A percentile compares a stretch with the other conserved stretches of the same genome.
Conservation (phyloP, 1,140 invertebrate genomes). For the Tetramorium alpestre region DNA sequence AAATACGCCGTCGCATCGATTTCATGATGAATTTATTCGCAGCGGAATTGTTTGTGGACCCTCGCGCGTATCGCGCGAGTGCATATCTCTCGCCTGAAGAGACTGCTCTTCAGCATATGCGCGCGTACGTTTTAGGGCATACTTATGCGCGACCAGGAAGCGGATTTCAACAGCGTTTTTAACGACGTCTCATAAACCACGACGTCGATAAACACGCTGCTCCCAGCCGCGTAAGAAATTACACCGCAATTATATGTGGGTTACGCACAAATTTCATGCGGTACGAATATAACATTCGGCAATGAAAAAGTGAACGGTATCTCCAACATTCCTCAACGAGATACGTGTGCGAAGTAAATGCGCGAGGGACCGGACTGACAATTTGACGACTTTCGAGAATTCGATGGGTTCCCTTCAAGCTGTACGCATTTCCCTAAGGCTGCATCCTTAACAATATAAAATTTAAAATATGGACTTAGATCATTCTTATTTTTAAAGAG, state of each 20-base stretch:
- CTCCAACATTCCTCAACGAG: slow-evolving; percentile 5
- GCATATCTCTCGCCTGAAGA: not conserved
- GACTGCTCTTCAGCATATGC: slow-evolving; percentile 13
- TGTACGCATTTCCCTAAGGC: not conserved
- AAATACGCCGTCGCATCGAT: not conserved
- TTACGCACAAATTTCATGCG: slow-evolving; percentile 14
- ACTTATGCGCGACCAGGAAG: slow-evolving; percentile 42
- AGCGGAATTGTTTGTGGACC: not conserved
- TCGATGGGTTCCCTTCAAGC: not conserved
- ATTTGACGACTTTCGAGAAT: not conserved
- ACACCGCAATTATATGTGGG: slow-evolving; percentile 27
- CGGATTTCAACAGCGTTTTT: slow-evolving; percentile 52
- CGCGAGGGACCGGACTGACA: not conserved
- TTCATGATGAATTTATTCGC: slow-evolving; percentile 13
- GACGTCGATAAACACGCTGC: slow-evolving; percentile 44
- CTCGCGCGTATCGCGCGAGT: not conserved
- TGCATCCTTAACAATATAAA: not conserved
- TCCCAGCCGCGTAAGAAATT: slow-evolving; percentile 39
- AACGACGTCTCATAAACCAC: slow-evolving; percentile 54
- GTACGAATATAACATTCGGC: not conserved
- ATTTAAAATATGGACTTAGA: not conserved
- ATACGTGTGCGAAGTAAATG: slow-evolving; percentile 6
- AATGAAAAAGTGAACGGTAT: slow-evolving; percentile 49
- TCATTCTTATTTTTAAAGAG: not conserved
- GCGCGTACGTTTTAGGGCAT: not conserved